A percentile compares a stretch with the other conserved stretches of the same genome.
phyloP scores from a whole-genome alignment of 1,140 invertebrate species.

The Conus ventricosus region DNA sequence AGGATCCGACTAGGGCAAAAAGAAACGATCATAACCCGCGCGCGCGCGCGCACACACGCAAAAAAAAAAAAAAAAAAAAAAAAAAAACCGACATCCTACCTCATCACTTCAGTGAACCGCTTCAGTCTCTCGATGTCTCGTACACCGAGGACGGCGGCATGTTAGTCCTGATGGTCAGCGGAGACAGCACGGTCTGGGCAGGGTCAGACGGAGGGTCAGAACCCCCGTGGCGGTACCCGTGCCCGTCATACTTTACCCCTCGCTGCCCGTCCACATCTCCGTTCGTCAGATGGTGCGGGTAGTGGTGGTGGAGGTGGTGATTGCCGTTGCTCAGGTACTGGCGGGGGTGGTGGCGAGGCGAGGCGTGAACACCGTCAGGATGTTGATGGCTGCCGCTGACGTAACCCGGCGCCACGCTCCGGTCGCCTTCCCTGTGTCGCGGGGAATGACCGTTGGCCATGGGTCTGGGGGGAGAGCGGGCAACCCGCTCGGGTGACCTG shows the following conservation, averaged over 20 bases:
- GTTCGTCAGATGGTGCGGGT: neutral
- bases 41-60: too few species aligned
- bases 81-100: conserved; percentile 6
- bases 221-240: neutral
- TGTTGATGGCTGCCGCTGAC: neutral
- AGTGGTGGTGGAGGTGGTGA: neutral
- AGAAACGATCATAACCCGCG: too few species aligned
- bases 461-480: neutral
- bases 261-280: neutral
- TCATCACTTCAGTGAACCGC: conserved; percentile 54
- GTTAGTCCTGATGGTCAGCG: conserved; percentile 40
- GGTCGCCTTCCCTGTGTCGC: neutral
- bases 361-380: neutral
- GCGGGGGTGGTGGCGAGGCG: neutral
- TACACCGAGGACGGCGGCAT: conserved; percentile 38
- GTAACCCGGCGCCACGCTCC: neutral
- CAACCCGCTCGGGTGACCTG: neutral
- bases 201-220: neutral
- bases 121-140: conserved; percentile 51
- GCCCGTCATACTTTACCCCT: neutral
- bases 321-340: neutral
- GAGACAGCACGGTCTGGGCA: neutral
- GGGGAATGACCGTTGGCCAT: neutral
- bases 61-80: too few species aligned
- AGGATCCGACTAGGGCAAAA: too few species aligned